Base-by-base conservation (phyloP, 1,140 invertebrate genomes). In the Spodoptera litura region DNA sequence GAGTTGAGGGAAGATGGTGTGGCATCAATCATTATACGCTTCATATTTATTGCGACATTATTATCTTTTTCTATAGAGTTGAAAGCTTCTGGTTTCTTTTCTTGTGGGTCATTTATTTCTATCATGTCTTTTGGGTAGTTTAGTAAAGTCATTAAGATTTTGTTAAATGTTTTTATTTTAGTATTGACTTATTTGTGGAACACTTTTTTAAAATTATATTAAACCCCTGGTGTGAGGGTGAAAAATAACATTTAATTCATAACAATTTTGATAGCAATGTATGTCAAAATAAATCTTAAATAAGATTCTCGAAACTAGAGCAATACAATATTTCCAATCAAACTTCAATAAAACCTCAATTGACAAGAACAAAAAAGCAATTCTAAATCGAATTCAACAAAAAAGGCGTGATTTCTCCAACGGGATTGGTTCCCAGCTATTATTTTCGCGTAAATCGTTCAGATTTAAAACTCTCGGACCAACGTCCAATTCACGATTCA, bases 401-500 rank as follows among this genome's bases (percentile, higher is more conserved):
- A 87, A 81, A 86, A 66, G 49, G 49, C 52, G 27, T 77, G 79
- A 88, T 84, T 83, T 79, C 75, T 85, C 79, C 61, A 78, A 85
- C 62, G 52, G 52, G 78, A 88, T 86, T 81, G 86, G 81, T 87
- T 83, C 80, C 59, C 49, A 84, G 81, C 88, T 87, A 89, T 91
- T 88, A 91, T 87, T 88, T 88, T 83, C 85, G 77, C 87, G 89
- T 92, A 89, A 91, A 92, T 91, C 88, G 85, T 85, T 83, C 79
- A 80, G 82, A 88, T 89, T 92, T 90, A 92, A 92, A 93, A 91
- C 86, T 83, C 80, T 89, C 84, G 78, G 85, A 87, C 89, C 84
- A 87, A 82, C 82, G 88, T 90, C 88, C 91, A 85, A 91, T 89
- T 89, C 81, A 84, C 87, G 85, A 92, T 92, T 91, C 89, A 86